phyloP scores from a whole-genome alignment of 2,797 vertebrate species.

The Glossophaga mutica region DNA sequence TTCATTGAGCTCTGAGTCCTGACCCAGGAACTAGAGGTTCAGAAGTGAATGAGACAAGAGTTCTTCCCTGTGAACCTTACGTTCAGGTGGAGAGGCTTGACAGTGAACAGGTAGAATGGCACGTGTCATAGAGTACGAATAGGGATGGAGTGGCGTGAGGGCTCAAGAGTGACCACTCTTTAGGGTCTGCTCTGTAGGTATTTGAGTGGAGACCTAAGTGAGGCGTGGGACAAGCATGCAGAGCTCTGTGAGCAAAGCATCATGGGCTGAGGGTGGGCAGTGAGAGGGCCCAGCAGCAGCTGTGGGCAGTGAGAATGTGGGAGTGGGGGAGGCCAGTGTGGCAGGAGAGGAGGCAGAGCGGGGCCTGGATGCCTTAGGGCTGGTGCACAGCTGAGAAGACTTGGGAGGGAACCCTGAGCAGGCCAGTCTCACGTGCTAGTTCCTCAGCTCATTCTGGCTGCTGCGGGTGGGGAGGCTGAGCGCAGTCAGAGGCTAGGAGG shows the following conservation, averaged over 20 bases:
- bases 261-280: background rate
- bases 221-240: background rate
- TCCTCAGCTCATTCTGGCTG: background rate
- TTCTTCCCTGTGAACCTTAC: background rate
- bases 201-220: background rate
- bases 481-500: background rate
- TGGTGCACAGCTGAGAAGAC: background rate
- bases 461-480: background rate
- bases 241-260: background rate
- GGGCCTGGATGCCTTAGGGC: background rate
- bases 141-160: background rate
- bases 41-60: background rate
- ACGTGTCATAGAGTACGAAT: background rate
- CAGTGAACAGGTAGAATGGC: too few species aligned
- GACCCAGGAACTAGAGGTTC: background rate
- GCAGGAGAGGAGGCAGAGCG: background rate
- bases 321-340: background rate
- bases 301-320: background rate
- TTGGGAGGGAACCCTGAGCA: background rate
- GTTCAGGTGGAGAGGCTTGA: background rate
- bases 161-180: background rate
- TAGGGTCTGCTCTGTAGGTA: background rate
- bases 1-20: fast-evolving
- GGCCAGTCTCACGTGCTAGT: background rate
- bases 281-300: background rate